Conservation (phyloP, 2,888 invertebrate species). For the Andrena haemorrhoa region DNA sequence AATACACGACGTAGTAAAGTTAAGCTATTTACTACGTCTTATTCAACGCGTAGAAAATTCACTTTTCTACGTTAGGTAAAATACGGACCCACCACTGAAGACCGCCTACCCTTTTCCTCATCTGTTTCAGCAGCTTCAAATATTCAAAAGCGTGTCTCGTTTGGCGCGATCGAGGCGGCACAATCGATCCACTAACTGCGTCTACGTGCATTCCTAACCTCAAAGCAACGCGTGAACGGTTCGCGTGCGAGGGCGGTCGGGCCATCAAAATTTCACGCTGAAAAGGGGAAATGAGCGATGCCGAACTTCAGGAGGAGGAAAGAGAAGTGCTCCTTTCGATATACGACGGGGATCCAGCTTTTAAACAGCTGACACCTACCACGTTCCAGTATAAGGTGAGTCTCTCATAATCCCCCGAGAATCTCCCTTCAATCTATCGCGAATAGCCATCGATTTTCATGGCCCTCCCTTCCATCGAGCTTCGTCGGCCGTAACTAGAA, state of each 20-base stretch:
- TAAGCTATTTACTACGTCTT: no score
- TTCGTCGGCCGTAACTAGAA: not conserved
- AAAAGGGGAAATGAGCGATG: constrained; percentile 86
- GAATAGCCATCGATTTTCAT: not conserved
- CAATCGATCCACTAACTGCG: constrained; percentile 31
- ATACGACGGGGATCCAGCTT: constrained; percentile 96
- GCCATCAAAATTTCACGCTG: constrained; percentile 4
- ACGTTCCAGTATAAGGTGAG: constrained; percentile 96
- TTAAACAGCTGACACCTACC: constrained; percentile 91
- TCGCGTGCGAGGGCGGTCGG: constrained; percentile 8
- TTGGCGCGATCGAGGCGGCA: constrained; percentile 19
- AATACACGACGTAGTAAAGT: no score
- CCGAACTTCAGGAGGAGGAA: constrained; percentile 93
- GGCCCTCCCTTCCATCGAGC: not conserved
- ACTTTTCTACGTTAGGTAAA: no score
- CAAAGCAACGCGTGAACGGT: constrained; percentile 42
- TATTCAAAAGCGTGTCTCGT: not conserved
- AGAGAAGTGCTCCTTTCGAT: constrained; percentile 96
- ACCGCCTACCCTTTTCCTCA: no score
- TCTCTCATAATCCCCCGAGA: not conserved
- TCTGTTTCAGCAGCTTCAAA: not conserved
- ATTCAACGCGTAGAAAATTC: no score
- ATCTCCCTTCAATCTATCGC: constrained; percentile 38
- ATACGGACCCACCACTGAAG: no score
- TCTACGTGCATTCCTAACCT: constrained; percentile 48